Conservation (phyloP, 2,113 vertebrate genomes). For the Ophthalmotilapia sp. region DNA sequence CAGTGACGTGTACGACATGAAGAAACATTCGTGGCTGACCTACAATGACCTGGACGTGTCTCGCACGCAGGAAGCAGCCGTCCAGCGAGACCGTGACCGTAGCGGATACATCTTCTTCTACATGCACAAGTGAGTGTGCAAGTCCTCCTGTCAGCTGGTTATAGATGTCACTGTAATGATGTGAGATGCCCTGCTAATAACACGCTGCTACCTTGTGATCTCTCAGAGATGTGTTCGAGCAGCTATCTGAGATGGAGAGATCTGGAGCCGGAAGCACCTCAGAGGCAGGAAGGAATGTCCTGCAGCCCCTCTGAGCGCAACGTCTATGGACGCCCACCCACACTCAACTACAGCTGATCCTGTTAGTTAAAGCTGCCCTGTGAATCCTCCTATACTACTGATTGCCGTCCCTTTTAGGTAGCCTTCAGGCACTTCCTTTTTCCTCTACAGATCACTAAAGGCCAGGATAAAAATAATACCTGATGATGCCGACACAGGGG, state of each 20-base stretch:
- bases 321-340: not conserved
- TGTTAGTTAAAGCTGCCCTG: not conserved
- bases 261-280: slow-evolving; percentile 35
- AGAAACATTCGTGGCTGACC: slow-evolving; percentile 96
- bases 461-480: not conserved
- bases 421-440: slow-evolving; percentile 34
- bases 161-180: not conserved
- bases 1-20: slow-evolving; percentile 95
- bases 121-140: slow-evolving; percentile 87
- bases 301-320: slow-evolving; percentile 70
- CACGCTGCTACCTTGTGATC: not conserved
- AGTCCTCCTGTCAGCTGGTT: not conserved
- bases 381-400: slow-evolving; percentile 57
- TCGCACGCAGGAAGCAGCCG: slow-evolving; percentile 83
- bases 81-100: slow-evolving; percentile 88
- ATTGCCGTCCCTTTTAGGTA: slow-evolving; percentile 25
- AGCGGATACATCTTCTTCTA: slow-evolving; percentile 99
- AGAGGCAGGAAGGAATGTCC: slow-evolving; percentile 66
- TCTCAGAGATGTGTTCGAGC: slow-evolving; percentile 89
- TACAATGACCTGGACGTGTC: slow-evolving; percentile 97
- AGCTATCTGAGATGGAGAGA: slow-evolving; percentile 88
- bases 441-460: not conserved
- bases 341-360: not conserved
- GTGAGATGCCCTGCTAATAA: not conserved
- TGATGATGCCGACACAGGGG: not conserved